These are phyloP conservation scores for Canis aureus DNA, from an alignment of 2,113 vertebrate genomes.

Conservation along the genomic window DNA sequence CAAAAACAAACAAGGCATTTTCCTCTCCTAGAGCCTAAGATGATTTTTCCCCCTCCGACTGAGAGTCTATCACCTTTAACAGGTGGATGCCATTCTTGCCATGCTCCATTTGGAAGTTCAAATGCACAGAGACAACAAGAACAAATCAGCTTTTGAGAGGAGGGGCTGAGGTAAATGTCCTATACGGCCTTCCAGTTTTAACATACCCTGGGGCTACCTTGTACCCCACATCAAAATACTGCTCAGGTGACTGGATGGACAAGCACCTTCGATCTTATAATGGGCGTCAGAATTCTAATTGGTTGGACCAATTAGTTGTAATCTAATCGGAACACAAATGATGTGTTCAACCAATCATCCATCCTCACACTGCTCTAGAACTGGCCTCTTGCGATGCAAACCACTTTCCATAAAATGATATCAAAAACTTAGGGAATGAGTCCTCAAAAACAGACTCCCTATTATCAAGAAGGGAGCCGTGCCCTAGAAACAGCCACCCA, in stretches of 20 bases:
- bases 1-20: constrained; percentile 14
- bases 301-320: too few species aligned
- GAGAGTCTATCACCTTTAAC: background rate
- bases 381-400: background rate
- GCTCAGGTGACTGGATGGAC: background rate
- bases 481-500: background rate
- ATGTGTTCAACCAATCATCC: background rate
- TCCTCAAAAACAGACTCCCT: background rate
- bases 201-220: background rate
- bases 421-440: background rate
- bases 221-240: background rate
- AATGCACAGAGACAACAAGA: background rate
- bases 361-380: background rate
- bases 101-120: background rate
- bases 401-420: background rate
- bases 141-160: background rate
- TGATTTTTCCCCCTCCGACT: background rate
- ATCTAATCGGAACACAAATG: background rate
- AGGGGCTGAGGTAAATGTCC: background rate
- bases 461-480: background rate
- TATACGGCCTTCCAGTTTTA: background rate
- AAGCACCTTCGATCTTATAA: too few species aligned
- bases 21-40: background rate
- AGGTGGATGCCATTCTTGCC: background rate
- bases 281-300: too few species aligned